Base-by-base conservation (phyloP, 2,888 invertebrate genomes). In the Leptodirus hochenwartii region DNA sequence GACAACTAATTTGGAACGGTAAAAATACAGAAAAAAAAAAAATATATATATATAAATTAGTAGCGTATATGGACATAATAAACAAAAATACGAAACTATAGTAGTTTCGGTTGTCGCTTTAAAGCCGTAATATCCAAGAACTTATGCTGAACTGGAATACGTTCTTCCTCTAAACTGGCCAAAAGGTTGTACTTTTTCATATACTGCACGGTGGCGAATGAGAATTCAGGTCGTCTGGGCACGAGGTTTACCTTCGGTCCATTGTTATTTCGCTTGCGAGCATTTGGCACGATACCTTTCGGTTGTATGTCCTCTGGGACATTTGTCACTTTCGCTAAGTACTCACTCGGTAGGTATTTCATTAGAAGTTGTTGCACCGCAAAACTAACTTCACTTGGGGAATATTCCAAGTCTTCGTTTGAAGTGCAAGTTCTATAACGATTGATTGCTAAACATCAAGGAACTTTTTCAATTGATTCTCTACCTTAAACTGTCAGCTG, bases 161-260 rank as follows among this genome's bases (percentile, higher is more conserved):
- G n/a, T 20, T 20, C n/a, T 9, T 20, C n/a, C n/a, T 20, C 6
- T 20, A 20, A 8, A 20, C 28, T 15, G 5, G 27, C 22, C 17
- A 43, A 23, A 11, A 74, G 48, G 44, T 69, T 67, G 50, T 75
- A 74, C 42, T 66, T 64, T 45, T 73, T 68, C 63, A 76, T 66
- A 47, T 76, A 75, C 42, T 71, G 68, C 45, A 70, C 61, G 6
- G 75, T 74, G n/a, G 73, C 73, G 41, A 73, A 62, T 3, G 75
- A 75, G 61, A 75, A 65, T 40, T 76, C 74, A 14, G 59, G 62
- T 5, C 56, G 55, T 31, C 53, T 40, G 29, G 41, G 44, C 20
- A 39, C 39, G 16, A 44, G 33, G 30, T 47, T 43, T n/a, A n/a
- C n/a, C 13, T 43, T 34, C 4, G 37, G 42, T 28, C 34, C 35